Percentiles rank a stretch among this genome's conserved stretches.
These are phyloP conservation scores for Pemphigus obesinymphae DNA, from an alignment of 1,140 invertebrate genomes.

Conservation along the genomic window DNA sequence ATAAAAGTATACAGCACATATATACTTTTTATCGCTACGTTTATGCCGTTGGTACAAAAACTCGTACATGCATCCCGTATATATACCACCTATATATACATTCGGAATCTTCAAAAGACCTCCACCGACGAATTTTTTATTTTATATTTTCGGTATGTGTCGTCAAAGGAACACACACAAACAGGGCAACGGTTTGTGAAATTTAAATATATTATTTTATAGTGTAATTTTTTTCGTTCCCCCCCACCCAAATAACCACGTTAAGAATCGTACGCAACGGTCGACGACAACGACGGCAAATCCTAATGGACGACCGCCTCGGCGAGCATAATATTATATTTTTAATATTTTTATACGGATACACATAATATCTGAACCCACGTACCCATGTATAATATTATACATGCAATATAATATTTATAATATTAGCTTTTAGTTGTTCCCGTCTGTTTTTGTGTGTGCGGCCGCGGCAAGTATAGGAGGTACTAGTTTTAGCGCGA, in stretches of 20 bases:
- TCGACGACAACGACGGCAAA: not conserved
- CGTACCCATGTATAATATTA: not conserved
- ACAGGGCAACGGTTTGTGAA: not conserved
- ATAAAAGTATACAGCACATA: not conserved
- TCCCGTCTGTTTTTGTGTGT: not conserved
- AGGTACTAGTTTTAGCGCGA: slow-evolving; percentile 14
- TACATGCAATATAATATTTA: not conserved
- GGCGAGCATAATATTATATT: not conserved
- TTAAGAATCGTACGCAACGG: not conserved
- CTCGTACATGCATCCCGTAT: not conserved
- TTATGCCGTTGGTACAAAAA: not conserved
- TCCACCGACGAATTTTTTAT: slow-evolving; percentile 10
- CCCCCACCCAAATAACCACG: too few relatives aligned
- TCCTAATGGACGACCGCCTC: not conserved
- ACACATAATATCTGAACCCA: not conserved
- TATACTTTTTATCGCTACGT: too few relatives aligned
- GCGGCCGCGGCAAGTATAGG: not conserved
- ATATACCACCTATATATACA: not conserved
- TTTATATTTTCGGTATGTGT: not conserved
- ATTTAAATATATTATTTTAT: not conserved
- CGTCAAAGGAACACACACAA: not conserved
- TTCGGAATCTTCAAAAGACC: not conserved
- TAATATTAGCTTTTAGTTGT: slow-evolving; percentile 3
- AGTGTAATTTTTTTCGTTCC: not conserved
- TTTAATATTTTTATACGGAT: not conserved